Percentiles rank a stretch among this genome's conserved stretches.
These are phyloP conservation scores for Sarcophaga variegata DNA, from an alignment of 2,888 invertebrate species.

Conservation along the genomic window DNA sequence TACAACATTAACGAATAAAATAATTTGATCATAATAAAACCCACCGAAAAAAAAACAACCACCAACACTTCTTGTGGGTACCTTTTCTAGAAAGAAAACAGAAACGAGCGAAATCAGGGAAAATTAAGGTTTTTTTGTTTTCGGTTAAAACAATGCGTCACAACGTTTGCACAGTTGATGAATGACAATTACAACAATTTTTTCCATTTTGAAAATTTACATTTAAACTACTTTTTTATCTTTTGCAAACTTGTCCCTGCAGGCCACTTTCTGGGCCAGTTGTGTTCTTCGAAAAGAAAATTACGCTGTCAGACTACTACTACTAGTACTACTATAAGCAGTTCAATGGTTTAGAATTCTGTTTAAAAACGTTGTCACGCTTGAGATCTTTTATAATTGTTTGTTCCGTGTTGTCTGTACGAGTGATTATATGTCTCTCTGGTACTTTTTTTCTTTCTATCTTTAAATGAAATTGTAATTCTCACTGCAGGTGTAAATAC, in stretches of 20 bases:
- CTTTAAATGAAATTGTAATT: constrained; percentile 55
- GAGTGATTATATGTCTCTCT: not conserved
- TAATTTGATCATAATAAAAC: not conserved
- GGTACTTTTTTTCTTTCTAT: not conserved
- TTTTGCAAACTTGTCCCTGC: constrained; percentile 45
- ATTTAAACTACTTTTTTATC: constrained; percentile 70
- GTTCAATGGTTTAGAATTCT: constrained; percentile 31
- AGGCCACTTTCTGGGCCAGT: constrained; percentile 32
- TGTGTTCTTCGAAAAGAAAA: not conserved
- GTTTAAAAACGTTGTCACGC: constrained; percentile 71
- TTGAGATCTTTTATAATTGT: constrained; percentile 70
- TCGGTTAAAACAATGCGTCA: constrained; percentile 45
- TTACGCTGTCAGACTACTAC: not conserved
- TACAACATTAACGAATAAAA: constrained; percentile 15
- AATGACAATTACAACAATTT: constrained; percentile 63
- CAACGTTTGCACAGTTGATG: constrained; percentile 64
- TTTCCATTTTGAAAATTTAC: constrained; percentile 66
- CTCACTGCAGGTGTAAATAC: constrained; percentile 67
- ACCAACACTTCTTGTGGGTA: not conserved
- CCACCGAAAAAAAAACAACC: constrained; percentile 16
- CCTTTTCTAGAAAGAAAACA: constrained; percentile 7
- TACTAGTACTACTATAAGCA: not conserved
- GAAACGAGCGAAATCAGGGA: not conserved
- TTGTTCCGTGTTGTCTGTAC: constrained; percentile 60
- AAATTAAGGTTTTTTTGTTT: constrained; percentile 9